Conservation (phyloP, 2,113 vertebrate genomes). For the Chionodraco myersi region DNA sequence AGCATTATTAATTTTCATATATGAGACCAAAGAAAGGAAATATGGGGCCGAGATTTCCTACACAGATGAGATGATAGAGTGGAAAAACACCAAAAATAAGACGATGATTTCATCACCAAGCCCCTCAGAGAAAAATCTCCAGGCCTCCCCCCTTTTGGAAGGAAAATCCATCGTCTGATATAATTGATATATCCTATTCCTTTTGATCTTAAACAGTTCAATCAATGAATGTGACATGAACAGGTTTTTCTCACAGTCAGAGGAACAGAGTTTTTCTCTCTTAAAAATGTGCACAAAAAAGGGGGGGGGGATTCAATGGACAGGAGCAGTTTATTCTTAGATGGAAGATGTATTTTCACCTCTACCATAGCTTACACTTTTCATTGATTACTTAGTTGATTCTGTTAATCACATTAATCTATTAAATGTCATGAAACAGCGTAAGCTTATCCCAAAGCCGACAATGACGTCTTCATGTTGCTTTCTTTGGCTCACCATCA, state of each 20-base stretch:
- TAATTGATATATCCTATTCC: conserved; percentile 46
- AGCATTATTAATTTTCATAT: conserved; percentile 69
- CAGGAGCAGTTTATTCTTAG: neutral
- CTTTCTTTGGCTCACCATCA: neutral
- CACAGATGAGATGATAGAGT: conserved; percentile 3
- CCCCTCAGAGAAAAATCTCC: conserved; percentile 37
- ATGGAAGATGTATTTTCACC: neutral
- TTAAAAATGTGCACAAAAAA: conserved; percentile 4
- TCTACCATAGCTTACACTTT: neutral
- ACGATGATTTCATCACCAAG: conserved; percentile 11
- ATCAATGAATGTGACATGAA: conserved; percentile 47
- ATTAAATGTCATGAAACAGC: neutral
- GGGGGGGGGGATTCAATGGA: neutral
- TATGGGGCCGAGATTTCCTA: conserved; percentile 30
- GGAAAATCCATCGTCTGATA: conserved; percentile 32
- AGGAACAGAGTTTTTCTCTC: conserved; percentile 7
- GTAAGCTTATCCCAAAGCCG: neutral
- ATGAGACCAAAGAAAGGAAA: conserved; percentile 51
- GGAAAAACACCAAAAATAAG: conserved; percentile 13
- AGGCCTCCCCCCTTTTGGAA: conserved; percentile 24
- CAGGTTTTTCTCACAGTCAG: conserved; percentile 25
- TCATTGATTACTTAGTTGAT: neutral
- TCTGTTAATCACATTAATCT: neutral
- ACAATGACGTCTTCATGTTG: neutral
- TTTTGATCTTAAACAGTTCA: conserved; percentile 46